Evolutionary conservation across 1,140 invertebrate genomes (phyloP).

Genomic region (Stenopsyche tienmushanensis): DNA sequence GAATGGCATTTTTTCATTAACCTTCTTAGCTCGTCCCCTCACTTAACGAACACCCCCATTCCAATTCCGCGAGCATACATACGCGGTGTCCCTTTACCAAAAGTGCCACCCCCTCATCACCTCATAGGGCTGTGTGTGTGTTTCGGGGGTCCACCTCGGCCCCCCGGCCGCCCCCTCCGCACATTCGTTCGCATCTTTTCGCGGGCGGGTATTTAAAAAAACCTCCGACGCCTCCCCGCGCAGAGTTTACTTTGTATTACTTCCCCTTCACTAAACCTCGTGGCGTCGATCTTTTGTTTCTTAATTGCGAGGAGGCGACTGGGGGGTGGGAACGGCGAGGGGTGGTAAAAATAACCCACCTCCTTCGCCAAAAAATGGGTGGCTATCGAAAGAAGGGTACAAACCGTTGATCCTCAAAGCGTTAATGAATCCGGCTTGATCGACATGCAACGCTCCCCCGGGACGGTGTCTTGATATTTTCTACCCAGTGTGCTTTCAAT

Average conservation of each 20-base stretch:
- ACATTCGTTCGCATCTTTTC: conserved; percentile 41
- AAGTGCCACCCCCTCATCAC: conserved; percentile 8
- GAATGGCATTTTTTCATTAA: conserved; percentile 32
- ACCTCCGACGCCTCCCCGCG: conserved; percentile 37
- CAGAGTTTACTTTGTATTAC: conserved; percentile 42
- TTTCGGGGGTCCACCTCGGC: not conserved
- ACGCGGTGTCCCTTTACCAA: conserved; percentile 38
- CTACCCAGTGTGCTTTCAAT: no score
- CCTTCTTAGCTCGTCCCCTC: conserved; percentile 29
- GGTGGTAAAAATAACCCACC: conserved; percentile 33
- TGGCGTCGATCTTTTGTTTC: conserved; percentile 43
- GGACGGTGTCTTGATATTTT: no score
- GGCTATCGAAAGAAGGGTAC: conserved; percentile 29
- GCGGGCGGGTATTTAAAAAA: conserved; percentile 41
- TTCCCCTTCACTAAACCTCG: conserved; percentile 42
- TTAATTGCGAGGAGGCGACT: conserved; percentile 41
- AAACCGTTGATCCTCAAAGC: conserved; percentile 25
- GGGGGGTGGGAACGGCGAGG: conserved; percentile 17
- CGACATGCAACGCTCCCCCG: no score
- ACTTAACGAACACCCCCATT: conserved; percentile 28
- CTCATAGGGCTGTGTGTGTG: not conserved
- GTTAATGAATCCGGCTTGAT: conserved; percentile 16
- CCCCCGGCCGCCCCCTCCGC: not conserved
- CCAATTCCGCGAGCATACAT: conserved; percentile 36
- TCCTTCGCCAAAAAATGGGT: conserved; percentile 6